Conservation (phyloP, 1,140 invertebrate species). For the Phocides pigmalion region DNA sequence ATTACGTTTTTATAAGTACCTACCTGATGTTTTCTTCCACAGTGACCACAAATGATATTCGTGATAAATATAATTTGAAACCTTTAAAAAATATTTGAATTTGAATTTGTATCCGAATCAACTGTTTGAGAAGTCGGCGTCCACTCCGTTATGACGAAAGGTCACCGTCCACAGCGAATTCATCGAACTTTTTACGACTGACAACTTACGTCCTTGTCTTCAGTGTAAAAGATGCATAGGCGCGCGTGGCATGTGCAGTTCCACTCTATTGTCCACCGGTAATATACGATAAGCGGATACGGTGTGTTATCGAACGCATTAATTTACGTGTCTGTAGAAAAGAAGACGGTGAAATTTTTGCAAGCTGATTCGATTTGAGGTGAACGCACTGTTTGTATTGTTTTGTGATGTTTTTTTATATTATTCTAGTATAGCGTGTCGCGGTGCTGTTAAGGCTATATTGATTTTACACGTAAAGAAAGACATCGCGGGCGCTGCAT, state of each 20-base stretch:
- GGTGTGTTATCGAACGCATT: conserved; percentile 35
- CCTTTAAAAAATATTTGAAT: too few species aligned
- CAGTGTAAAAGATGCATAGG: conserved; percentile 73
- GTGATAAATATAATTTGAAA: too few species aligned
- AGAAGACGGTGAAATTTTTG: conserved; percentile 44
- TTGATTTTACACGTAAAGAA: conserved; percentile 71
- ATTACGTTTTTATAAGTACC: too few species aligned
- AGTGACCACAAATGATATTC: too few species aligned
- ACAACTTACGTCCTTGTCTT: conserved; percentile 59
- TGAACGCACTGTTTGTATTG: conserved; percentile 46
- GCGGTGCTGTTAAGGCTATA: conserved; percentile 51
- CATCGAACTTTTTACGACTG: conserved; percentile 46
- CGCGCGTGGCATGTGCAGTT: conserved; percentile 61
- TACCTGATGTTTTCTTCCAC: too few species aligned
- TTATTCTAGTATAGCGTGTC: conserved; percentile 45
- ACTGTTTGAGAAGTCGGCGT: not conserved
- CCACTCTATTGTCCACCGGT: conserved; percentile 47
- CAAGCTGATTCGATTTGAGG: conserved; percentile 75
- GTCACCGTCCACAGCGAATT: conserved; percentile 31
- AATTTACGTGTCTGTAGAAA: conserved; percentile 30
- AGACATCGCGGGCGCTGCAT: conserved; percentile 61
- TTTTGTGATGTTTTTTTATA: conserved; percentile 44
- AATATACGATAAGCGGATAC: conserved; percentile 50
- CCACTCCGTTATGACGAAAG: conserved; percentile 10
- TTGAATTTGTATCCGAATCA: not conserved